phyloP scores from a whole-genome alignment of 2,888 invertebrate genomes.

The Ephialtes manifestator region DNA sequence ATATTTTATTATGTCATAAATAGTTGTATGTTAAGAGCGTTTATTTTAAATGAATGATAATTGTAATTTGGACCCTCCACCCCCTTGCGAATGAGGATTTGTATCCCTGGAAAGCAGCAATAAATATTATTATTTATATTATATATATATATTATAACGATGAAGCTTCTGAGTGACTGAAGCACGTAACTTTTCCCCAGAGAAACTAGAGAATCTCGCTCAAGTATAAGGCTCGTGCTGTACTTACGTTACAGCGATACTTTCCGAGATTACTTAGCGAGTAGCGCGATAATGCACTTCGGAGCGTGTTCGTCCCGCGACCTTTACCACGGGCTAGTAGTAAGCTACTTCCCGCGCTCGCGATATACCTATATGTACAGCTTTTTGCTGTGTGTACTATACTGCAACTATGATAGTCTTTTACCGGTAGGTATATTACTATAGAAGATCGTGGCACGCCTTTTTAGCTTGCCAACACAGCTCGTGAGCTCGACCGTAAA shows the following conservation, averaged over 20 bases:
- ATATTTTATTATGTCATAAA: too few species aligned
- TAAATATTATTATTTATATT: too few species aligned
- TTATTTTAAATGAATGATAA: too few species aligned
- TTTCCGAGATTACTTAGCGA: slow-evolving; percentile 65
- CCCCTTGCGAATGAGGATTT: too few species aligned
- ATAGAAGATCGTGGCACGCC: slow-evolving; percentile 66
- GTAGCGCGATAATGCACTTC: slow-evolving; percentile 67
- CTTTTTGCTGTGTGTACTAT: slow-evolving; percentile 6
- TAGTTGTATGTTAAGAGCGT: too few species aligned
- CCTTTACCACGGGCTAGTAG: slow-evolving; percentile 64
- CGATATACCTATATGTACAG: slow-evolving; percentile 20
- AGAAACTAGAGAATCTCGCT: slow-evolving; percentile 34
- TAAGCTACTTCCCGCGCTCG: slow-evolving; percentile 56
- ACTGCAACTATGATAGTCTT: slow-evolving; percentile 34
- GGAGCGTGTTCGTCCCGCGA: slow-evolving; percentile 68
- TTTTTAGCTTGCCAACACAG: slow-evolving; percentile 61
- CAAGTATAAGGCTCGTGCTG: slow-evolving; percentile 30
- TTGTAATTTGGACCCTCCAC: too few species aligned
- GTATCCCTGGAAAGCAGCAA: too few species aligned
- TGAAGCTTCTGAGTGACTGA: background rate
- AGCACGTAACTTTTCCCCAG: slow-evolving; percentile 30
- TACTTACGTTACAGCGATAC: slow-evolving; percentile 49
- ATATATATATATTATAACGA: too few species aligned
- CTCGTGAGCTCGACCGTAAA: slow-evolving; percentile 51
- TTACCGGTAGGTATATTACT: slow-evolving; percentile 24